Percentiles rank a stretch among this genome's conserved stretches.
These are phyloP conservation scores for Aulostomus chinensis DNA, from an alignment of 2,797 vertebrate genomes.

Conservation along the genomic window DNA sequence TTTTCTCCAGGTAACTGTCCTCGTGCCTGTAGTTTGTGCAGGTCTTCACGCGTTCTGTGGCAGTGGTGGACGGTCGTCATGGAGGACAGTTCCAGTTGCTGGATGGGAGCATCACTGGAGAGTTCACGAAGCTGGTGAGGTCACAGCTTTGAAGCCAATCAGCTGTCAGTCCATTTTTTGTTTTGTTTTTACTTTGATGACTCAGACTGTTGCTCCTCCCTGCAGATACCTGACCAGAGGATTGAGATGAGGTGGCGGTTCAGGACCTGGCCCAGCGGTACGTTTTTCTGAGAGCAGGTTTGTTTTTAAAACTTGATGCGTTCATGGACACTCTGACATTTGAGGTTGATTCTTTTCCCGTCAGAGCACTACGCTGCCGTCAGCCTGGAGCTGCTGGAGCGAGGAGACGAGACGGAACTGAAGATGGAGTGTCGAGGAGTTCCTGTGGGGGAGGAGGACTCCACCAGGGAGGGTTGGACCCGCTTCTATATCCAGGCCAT, in stretches of 20 bases:
- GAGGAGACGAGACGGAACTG: conserved; percentile 85
- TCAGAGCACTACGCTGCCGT: conserved; percentile 88
- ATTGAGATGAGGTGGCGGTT: conserved; percentile 94
- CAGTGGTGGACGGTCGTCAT: conserved; percentile 79
- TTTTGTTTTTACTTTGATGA: background rate
- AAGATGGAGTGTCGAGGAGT: conserved; percentile 85
- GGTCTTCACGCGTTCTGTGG: conserved; percentile 88
- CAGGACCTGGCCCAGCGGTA: conserved; percentile 92
- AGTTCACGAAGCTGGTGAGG: conserved; percentile 88
- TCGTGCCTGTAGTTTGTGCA: conserved; percentile 83
- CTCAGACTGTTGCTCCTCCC: background rate
- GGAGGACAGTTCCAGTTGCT: conserved; percentile 90
- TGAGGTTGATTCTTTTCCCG: background rate
- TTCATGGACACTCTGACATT: background rate
- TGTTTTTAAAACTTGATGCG: too few relatives aligned
- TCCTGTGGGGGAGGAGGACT: conserved; percentile 86
- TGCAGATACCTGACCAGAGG: conserved; percentile 84
- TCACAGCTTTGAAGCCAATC: conserved; percentile 5
- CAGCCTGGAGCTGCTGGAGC: conserved; percentile 81
- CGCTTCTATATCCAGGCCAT: conserved; percentile 93
- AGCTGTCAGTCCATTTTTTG: background rate
- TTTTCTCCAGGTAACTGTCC: background rate
- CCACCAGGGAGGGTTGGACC: conserved; percentile 90
- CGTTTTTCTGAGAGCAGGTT: conserved; percentile 12
- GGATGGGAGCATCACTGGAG: conserved; percentile 86